Percentiles rank a stretch among this genome's conserved stretches.
Evolutionary conservation across 1,140 invertebrate genomes (phyloP).

Genomic region (Leguminivora glycinivorella): DNA sequence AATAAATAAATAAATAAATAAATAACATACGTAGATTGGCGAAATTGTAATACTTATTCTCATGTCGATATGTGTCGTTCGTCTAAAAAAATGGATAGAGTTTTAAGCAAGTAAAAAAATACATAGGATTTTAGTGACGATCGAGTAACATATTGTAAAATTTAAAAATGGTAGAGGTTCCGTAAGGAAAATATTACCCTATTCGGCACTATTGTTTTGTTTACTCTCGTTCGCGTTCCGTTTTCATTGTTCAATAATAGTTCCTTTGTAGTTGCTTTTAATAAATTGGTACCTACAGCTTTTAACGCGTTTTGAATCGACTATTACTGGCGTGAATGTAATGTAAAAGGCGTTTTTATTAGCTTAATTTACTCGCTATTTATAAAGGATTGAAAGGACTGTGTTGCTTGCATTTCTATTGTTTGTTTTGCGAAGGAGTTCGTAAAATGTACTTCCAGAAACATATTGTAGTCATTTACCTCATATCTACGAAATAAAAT

Average conservation of each 20-base stretch:
- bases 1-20: too few relatives aligned
- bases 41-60: too few relatives aligned
- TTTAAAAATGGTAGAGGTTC: too few relatives aligned
- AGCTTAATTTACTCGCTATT: background rate
- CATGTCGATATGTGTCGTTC: too few relatives aligned
- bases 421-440: background rate
- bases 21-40: too few relatives aligned
- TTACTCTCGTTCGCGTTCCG: conserved; percentile 43
- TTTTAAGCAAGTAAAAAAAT: too few relatives aligned
- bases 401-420: background rate
- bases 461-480: too few relatives aligned
- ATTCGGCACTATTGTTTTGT: conserved; percentile 51
- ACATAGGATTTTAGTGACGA: too few relatives aligned
- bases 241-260: conserved; percentile 55
- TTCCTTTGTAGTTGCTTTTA: conserved; percentile 41
- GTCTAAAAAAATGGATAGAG: too few relatives aligned
- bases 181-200: conserved; percentile 65
- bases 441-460: too few relatives aligned
- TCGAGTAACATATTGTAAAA: too few relatives aligned
- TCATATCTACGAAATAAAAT: too few relatives aligned
- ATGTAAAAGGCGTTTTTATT: background rate
- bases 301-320: conserved; percentile 31
- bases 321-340: conserved; percentile 2
- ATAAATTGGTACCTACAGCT: conserved; percentile 30
- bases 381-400: background rate